phyloP scores from a whole-genome alignment of 2,888 invertebrate species.

The Cloeon dipterum region DNA sequence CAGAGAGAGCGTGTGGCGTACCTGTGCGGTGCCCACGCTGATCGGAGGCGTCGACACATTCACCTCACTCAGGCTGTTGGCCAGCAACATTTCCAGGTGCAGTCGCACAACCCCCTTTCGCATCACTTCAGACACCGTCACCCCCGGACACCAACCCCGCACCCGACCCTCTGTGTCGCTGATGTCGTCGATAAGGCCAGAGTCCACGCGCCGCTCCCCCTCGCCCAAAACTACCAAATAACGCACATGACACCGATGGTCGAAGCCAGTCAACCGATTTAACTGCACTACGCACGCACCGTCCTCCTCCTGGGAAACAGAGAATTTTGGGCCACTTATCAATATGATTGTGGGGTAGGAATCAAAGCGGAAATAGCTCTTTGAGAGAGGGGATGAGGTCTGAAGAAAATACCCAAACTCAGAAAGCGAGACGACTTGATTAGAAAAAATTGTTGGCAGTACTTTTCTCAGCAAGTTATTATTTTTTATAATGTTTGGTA shows the following conservation, averaged over 20 bases:
- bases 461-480: no score
- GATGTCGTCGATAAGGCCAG: slow-evolving; percentile 43
- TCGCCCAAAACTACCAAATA: slow-evolving; percentile 46
- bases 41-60: slow-evolving; percentile 13
- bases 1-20: no score
- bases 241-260: slow-evolving; percentile 50
- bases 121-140: slow-evolving; percentile 29
- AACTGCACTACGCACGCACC: slow-evolving; percentile 21
- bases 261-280: slow-evolving; percentile 54
- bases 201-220: slow-evolving; percentile 38
- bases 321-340: no score
- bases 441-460: no score
- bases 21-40: slow-evolving; percentile 1
- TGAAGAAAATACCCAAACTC: no score
- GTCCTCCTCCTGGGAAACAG: neutral
- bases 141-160: slow-evolving; percentile 43
- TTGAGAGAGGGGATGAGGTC: no score
- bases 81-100: slow-evolving; percentile 48
- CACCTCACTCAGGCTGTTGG: slow-evolving; percentile 40
- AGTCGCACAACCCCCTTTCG: slow-evolving; percentile 38
- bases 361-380: no score
- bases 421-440: no score
- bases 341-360: no score
- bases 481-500: no score
- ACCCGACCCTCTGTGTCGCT: slow-evolving; percentile 46